Percentiles rank a stretch among this genome's conserved stretches.
These are phyloP conservation scores for Kradibia gibbosae DNA, from an alignment of 1,140 invertebrate species.

Conservation along the genomic window DNA sequence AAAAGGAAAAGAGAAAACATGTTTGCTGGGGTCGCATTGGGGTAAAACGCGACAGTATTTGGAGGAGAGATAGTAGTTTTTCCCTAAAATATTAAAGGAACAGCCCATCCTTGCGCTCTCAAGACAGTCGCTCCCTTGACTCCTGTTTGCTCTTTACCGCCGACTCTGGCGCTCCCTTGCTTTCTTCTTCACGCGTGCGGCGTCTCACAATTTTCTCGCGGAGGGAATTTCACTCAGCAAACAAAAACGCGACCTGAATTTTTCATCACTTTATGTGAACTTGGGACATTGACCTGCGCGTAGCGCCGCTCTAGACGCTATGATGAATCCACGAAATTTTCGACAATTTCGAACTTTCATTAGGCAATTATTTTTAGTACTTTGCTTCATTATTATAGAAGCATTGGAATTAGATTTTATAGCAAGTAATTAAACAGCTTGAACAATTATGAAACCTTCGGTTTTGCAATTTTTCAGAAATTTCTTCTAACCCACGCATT, in stretches of 20 bases:
- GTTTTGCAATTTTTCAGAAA: too few relatives aligned
- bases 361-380: too few relatives aligned
- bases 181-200: conserved; percentile 1
- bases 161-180: background rate
- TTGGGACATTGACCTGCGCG: background rate
- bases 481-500: too few relatives aligned
- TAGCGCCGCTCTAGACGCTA: background rate
- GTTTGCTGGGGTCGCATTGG: conserved; percentile 48
- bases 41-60: conserved; percentile 34
- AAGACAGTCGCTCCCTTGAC: conserved; percentile 59
- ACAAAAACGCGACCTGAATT: conserved; percentile 43
- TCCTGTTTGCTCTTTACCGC: conserved; percentile 57
- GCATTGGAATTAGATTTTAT: too few relatives aligned
- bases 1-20: conserved; percentile 35
- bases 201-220: background rate
- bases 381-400: too few relatives aligned
- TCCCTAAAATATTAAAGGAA: conserved; percentile 61
- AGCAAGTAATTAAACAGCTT: too few relatives aligned
- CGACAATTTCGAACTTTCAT: too few relatives aligned
- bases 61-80: conserved; percentile 53
- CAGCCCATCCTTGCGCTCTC: conserved; percentile 29
- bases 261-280: conserved; percentile 28
- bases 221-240: conserved; percentile 25
- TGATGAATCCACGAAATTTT: conserved; percentile 27
- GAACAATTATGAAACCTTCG: too few relatives aligned